Evolutionary conservation across 2,113 vertebrate species (phyloP).

Genomic region (Prietella phreatophila): DNA sequence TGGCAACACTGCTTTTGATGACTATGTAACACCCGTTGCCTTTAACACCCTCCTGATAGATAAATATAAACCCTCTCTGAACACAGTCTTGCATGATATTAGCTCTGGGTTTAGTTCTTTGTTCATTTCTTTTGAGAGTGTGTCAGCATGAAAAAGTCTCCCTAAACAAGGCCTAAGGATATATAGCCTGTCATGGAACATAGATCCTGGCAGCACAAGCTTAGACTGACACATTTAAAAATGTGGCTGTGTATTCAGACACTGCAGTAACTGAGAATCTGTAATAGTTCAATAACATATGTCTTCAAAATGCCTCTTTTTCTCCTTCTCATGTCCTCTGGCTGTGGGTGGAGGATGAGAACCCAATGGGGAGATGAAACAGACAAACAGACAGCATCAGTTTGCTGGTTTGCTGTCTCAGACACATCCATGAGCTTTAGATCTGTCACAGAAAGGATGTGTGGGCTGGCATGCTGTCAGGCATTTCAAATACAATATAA

Average conservation of each 20-base stretch:
- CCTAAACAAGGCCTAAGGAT: background rate
- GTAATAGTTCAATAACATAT: background rate
- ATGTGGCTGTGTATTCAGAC: background rate
- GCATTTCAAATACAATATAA: background rate
- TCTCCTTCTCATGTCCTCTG: background rate
- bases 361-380: background rate
- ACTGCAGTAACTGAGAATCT: background rate
- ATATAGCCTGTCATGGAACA: background rate
- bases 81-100: background rate
- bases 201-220: background rate
- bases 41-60: background rate
- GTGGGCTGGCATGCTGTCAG: background rate
- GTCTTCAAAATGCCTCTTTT: background rate
- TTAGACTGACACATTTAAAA: slow-evolving; percentile 26
- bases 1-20: background rate
- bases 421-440: background rate
- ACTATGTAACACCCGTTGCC: too few relatives aligned
- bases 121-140: background rate
- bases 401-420: background rate
- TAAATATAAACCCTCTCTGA: background rate
- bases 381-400: background rate
- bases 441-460: background rate
- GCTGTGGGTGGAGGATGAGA: slow-evolving; percentile 3
- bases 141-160: background rate
- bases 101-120: background rate